Conservation (phyloP, 37 sponge, comb jelly and placozoan species). For the Cladorhizidae sp. region DNA sequence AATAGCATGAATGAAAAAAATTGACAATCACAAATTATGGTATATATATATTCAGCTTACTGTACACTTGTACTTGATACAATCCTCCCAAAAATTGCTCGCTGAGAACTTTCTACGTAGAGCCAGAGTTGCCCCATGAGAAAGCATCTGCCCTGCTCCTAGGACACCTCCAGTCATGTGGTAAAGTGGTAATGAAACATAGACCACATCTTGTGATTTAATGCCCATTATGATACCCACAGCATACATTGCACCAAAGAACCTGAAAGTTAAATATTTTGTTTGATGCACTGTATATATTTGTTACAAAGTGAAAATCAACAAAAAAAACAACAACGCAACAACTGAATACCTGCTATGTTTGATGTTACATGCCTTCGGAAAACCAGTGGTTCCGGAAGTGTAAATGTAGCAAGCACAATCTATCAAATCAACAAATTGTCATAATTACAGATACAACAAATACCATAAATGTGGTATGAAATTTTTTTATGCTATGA, state of each 20-base stretch:
- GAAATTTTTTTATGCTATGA: too few species aligned
- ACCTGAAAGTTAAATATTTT: too few species aligned
- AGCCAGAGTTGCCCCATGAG: conserved; percentile 59
- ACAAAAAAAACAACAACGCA: background rate
- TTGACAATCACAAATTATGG: background rate
- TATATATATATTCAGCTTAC: conserved; percentile 36
- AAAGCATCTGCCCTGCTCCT: conserved; percentile 66
- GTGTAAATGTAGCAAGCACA: conserved; percentile 84
- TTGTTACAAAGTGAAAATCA: too few species aligned
- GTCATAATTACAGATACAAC: too few species aligned
- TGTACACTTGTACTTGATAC: conserved; percentile 78
- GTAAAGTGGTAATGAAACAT: conserved; percentile 82
- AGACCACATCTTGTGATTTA: conserved; percentile 53
- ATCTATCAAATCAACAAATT: conserved; percentile 32
- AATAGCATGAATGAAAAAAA: too few species aligned
- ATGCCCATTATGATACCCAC: background rate
- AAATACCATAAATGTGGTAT: too few species aligned
- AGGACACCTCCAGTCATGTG: conserved; percentile 75
- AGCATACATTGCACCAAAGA: background rate
- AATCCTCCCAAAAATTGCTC: conserved; percentile 86
- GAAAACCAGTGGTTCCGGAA: conserved; percentile 96
- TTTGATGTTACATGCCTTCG: conserved; percentile 79
- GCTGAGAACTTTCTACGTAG: conserved; percentile 86
- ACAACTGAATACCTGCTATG: conserved; percentile 42
- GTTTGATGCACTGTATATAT: too few species aligned